Conservation (phyloP, 2,113 vertebrate genomes). For the Gymnobelideus leadbeateri region DNA sequence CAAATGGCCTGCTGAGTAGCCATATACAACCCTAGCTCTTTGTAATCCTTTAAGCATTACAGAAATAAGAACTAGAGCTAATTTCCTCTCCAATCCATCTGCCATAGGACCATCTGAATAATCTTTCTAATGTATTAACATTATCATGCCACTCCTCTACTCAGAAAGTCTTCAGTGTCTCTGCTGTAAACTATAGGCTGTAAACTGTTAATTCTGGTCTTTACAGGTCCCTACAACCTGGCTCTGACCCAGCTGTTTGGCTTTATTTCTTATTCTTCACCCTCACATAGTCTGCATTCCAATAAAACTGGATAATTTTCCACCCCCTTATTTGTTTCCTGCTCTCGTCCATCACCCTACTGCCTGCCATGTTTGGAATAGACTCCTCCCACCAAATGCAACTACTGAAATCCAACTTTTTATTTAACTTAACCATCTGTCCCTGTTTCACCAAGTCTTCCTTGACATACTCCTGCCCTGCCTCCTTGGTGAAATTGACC, state of each 20-base stretch:
- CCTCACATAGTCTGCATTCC: not conserved
- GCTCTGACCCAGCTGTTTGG: not conserved
- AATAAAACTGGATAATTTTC: not conserved
- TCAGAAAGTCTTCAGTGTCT: not conserved
- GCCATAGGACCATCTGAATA: not conserved
- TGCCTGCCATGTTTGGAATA: not conserved
- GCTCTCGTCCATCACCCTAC: not conserved
- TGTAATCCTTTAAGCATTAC: not conserved
- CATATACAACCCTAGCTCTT: not conserved
- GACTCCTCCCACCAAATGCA: not conserved
- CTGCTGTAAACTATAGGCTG: not conserved
- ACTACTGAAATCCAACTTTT: not conserved
- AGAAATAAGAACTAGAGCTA: not conserved
- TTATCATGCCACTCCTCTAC: not conserved
- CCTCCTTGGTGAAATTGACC: not conserved
- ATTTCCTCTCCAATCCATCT: not conserved
- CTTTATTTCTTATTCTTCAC: not conserved
- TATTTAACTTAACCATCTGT: not conserved
- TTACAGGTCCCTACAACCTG: not conserved
- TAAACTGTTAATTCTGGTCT: not conserved
- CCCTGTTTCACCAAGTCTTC: not conserved
- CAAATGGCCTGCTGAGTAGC: not conserved
- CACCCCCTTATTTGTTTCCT: not conserved
- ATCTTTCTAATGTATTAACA: not conserved
- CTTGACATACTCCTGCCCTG: not conserved